Conservation (phyloP, 2,888 invertebrate species). For the Epistrophella euchroma region DNA sequence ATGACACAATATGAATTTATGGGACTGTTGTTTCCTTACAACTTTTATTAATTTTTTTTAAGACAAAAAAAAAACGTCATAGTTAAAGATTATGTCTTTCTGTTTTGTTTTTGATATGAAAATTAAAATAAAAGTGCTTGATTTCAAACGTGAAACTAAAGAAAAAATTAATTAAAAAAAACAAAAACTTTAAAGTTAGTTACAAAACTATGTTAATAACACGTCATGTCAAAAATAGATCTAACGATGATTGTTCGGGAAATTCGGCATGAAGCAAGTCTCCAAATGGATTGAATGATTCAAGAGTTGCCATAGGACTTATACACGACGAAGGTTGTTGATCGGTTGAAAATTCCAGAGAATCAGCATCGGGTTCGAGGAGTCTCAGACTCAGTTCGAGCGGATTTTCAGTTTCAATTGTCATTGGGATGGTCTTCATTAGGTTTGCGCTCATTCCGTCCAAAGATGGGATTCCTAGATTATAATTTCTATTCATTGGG, state of each 20-base stretch:
- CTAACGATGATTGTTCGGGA: constrained; percentile 79
- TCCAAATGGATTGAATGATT: constrained; percentile 81
- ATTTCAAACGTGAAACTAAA: constrained; percentile 33
- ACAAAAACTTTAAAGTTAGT: background rate
- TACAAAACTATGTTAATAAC: background rate
- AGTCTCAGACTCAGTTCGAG: constrained; percentile 81
- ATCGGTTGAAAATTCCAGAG: constrained; percentile 81
- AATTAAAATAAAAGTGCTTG: background rate
- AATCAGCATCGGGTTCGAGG: constrained; percentile 81
- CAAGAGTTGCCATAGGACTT: constrained; percentile 81
- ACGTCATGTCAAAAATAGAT: constrained; percentile 83
- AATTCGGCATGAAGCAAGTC: constrained; percentile 82
- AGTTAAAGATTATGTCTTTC: constrained; percentile 46
- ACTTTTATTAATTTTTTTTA: constrained; percentile 20
- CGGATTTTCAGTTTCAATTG: constrained; percentile 78
- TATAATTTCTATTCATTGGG: constrained; percentile 75
- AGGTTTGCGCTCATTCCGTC: constrained; percentile 56
- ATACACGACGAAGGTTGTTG: constrained; percentile 81
- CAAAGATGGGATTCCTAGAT: constrained; percentile 46
- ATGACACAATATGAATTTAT: constrained; percentile 72
- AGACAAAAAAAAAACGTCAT: constrained; percentile 16
- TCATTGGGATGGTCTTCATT: constrained; percentile 46
- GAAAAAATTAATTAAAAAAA: constrained; percentile 15
- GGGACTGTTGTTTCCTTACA: constrained; percentile 38
- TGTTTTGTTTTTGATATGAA: constrained; percentile 14